A percentile compares a stretch with the other conserved stretches of the same genome.
Evolutionary conservation across 2,888 invertebrate species (phyloP).

Genomic region (Hirtodrosophila histrioides): DNA sequence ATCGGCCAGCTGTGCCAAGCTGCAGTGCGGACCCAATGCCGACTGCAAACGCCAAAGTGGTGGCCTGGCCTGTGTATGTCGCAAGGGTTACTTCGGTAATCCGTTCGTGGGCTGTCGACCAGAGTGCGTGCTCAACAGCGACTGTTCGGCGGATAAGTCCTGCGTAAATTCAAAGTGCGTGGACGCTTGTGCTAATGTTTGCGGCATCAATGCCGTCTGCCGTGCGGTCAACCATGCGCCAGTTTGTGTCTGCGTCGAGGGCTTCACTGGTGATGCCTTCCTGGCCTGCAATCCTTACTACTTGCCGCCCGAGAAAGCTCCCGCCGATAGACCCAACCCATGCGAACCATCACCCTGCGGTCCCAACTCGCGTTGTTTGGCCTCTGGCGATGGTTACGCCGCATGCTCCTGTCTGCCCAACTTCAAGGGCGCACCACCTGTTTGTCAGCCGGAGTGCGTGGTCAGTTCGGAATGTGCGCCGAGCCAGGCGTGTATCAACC

Average conservation of each 20-base stretch:
- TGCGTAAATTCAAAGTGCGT: conserved; percentile 92
- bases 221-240: conserved; percentile 90
- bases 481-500: conserved; percentile 91
- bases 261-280: conserved; percentile 90
- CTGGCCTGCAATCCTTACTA: conserved; percentile 88
- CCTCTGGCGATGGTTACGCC: conserved; percentile 89
- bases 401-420: conserved; percentile 92
- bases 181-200: conserved; percentile 90
- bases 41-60: conserved; percentile 88
- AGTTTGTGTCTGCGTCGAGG: conserved; percentile 90
- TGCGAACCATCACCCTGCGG: conserved; percentile 94
- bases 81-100: conserved; percentile 91
- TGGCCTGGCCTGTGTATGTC: conserved; percentile 89
- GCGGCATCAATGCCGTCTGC: conserved; percentile 90
- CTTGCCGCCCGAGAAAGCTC: conserved; percentile 82
- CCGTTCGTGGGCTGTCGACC: conserved; percentile 91
- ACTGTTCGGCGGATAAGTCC: conserved; percentile 89
- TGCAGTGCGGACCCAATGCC: conserved; percentile 91
- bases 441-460: conserved; percentile 93
- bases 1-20: conserved; percentile 87
- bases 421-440: conserved; percentile 91
- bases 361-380: conserved; percentile 90
- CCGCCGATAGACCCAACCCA: conserved; percentile 85
- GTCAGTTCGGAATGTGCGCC: conserved; percentile 92
- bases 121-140: conserved; percentile 92